Percentiles rank a stretch among this genome's conserved stretches.
Evolutionary conservation across 2,888 invertebrate species (phyloP).

Genomic region (Belgica antarctica): DNA sequence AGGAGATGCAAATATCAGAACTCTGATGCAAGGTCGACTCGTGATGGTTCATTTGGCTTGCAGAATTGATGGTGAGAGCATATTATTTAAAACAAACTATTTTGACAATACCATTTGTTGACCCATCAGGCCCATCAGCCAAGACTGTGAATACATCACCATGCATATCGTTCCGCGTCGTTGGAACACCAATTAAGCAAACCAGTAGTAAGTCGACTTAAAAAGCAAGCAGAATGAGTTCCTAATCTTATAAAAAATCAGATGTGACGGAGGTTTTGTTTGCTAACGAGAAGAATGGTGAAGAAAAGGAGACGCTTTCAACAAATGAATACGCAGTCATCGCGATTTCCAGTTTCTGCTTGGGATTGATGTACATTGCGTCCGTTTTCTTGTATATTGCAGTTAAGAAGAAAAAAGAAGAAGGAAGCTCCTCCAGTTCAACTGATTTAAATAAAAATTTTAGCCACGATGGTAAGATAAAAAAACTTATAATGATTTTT

Average conservation of each 20-base stretch:
- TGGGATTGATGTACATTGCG: conserved; percentile 83
- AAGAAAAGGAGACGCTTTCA: conserved; percentile 60
- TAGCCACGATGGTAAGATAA: conserved; percentile 28
- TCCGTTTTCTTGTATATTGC: conserved; percentile 81
- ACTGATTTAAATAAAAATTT: conserved; percentile 20
- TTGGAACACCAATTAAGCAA: conserved; percentile 72
- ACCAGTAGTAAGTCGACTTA: conserved; percentile 59
- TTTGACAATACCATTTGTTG: not conserved
- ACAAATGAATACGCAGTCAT: conserved; percentile 79
- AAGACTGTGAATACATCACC: conserved; percentile 56
- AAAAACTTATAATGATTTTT: not conserved
- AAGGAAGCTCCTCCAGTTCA: conserved; percentile 46
- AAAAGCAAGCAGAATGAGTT: not conserved
- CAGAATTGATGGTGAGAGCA: not conserved
- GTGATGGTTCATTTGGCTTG: conserved; percentile 67
- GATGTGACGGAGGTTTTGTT: conserved; percentile 80
- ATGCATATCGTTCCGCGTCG: conserved; percentile 81
- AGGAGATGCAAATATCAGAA: conserved; percentile 73
- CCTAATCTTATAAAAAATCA: conserved; percentile 54
- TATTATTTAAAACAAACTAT: not conserved
- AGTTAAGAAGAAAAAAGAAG: conserved; percentile 64
- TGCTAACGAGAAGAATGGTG: conserved; percentile 63
- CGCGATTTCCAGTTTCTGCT: conserved; percentile 75
- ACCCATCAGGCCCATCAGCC: conserved; percentile 38
- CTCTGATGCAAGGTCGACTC: conserved; percentile 75